Evolutionary conservation across 2,797 vertebrate species (phyloP), one percentile per base, ranked within the genome.

Genomic region (Coregonus suidteri): DNA sequence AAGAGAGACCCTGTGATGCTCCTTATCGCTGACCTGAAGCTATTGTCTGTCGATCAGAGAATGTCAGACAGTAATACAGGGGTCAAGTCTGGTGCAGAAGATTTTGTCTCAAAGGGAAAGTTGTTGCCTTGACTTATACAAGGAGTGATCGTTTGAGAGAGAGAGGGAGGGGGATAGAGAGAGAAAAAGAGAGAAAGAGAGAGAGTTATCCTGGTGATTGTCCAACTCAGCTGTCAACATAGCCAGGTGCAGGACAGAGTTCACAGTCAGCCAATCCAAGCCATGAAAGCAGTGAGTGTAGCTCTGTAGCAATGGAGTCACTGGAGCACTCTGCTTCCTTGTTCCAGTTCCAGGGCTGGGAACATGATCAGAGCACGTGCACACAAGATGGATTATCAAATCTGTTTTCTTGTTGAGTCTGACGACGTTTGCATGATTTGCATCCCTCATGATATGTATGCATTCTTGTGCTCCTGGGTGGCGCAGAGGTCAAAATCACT

Each of bases 1-100:
- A 65, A 31, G 66, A 54, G 80, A 85, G 81, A 65, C 47, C 67
- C 77, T 41, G n/a, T 71, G 81, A 78, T 20, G 53, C 71, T 79
- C 66, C 64, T 82, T 86, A 77, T 77, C 56, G 13, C 70, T 78
- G 80, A 81, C 73, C 72, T 13, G 41, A 47, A 47, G 9, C 72
- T 72, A 15, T 84, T 54, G 73, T 20, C 59, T 25, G 59, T 25
- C 25, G 3, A 64, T 25, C 16, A 3, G 6, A 62, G 59, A 62
- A 25, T 62, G n/a, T 62, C 59, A 20, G 59, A 62, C 15, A n/a
- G 6, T n/a, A 25, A 25, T 0, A 2, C 59, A 62, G 7, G 6
- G 59, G 15, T 62, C 59, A 62, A 20, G 20, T 18, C 20, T 25
- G 20, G n/a, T 13, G 9, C n/a, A 25, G 9, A 4, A 25, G 6